phyloP scores from a whole-genome alignment of 2,113 vertebrate species.

The Bungarus multicinctus region DNA sequence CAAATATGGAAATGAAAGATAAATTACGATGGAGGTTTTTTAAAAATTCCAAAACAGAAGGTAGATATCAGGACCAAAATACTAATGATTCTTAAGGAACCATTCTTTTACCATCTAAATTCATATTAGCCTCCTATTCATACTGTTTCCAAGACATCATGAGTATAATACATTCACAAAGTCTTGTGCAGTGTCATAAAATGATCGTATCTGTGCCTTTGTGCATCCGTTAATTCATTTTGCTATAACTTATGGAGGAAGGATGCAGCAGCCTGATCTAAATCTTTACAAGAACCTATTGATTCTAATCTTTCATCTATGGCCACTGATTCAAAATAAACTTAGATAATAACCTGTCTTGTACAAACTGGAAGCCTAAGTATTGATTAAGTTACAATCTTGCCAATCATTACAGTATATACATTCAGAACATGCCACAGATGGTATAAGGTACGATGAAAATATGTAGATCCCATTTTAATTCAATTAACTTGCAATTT shows the following conservation, averaged over 20 bases:
- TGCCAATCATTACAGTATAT: not conserved
- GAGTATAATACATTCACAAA: not conserved
- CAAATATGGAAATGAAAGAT: not conserved
- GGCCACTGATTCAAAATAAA: conserved; percentile 32
- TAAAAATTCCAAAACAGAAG: not conserved
- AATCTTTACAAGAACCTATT: conserved; percentile 14
- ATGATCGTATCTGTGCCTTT: fast-evolving
- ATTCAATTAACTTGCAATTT: not conserved
- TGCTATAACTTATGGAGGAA: conserved; percentile 18
- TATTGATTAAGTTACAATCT: not conserved
- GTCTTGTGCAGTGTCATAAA: fast-evolving
- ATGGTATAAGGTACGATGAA: not conserved
- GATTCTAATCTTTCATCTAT: conserved; percentile 15
- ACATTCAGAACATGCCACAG: not conserved
- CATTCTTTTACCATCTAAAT: not conserved
- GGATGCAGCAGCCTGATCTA: not conserved
- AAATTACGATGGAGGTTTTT: not conserved
- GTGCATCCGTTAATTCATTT: fast-evolving
- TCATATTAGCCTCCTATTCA: not conserved
- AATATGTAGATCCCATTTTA: not conserved
- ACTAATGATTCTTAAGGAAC: not conserved
- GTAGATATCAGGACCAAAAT: not conserved
- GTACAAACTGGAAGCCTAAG: not conserved
- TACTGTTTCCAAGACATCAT: not conserved
- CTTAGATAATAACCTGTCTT: conserved; percentile 19